phyloP scores from a whole-genome alignment of 2,888 invertebrate genomes.

The Choristoneura rosaceana region DNA sequence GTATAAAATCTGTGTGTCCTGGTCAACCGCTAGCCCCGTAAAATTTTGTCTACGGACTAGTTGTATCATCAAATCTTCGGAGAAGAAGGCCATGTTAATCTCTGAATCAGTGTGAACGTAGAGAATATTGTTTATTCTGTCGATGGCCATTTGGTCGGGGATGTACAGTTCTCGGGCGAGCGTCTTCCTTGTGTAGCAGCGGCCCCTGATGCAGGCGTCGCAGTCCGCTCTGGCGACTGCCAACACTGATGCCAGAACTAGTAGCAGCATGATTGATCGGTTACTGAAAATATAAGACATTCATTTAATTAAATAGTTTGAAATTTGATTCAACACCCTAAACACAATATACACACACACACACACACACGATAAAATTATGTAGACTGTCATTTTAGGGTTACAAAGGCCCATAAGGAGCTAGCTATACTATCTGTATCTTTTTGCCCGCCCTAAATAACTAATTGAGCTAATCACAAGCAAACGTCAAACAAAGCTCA shows the following conservation, averaged over 20 bases:
- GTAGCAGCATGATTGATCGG: not conserved
- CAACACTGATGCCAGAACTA: not conserved
- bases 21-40: constrained; percentile 7
- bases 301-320: no score
- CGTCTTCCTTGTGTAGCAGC: not conserved
- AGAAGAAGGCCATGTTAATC: not conserved
- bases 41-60: not conserved
- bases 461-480: no score
- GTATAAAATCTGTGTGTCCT: constrained; percentile 1
- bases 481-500: no score
- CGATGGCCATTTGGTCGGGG: constrained; percentile 21
- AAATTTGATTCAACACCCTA: no score
- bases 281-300: not conserved
- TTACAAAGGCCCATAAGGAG: no score
- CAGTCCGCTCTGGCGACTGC: constrained; percentile 8
- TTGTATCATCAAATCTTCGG: not conserved
- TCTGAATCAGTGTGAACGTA: constrained; percentile 3
- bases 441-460: no score
- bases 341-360: no score
- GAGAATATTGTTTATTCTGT: constrained; percentile 10
- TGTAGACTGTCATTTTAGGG: no score
- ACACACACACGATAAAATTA: no score
- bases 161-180: constrained; percentile 1
- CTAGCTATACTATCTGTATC: no score
- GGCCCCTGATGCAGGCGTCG: constrained; percentile 11